A percentile compares a stretch with the other conserved stretches of the same genome.
These are phyloP conservation scores for Folsomia candida DNA, from an alignment of 2,888 invertebrate species.

Conservation along the genomic window DNA sequence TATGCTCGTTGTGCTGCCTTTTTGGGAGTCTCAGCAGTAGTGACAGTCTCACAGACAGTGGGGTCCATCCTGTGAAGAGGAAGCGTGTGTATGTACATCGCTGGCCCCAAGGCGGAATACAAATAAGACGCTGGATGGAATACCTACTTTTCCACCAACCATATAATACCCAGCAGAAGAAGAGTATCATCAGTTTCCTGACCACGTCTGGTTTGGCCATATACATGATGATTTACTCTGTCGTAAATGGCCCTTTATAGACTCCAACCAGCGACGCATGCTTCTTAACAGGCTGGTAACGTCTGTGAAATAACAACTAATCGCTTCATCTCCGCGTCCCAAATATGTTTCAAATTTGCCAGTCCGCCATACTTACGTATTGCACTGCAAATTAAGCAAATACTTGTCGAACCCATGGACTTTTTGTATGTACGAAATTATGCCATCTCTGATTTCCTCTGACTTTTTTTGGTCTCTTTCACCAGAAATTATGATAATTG, in stretches of 20 bases:
- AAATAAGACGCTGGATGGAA: constrained; percentile 42
- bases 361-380: no score
- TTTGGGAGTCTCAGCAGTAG: not conserved
- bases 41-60: no score
- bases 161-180: no score
- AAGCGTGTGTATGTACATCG: not conserved
- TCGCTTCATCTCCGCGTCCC: not conserved
- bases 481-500: not conserved
- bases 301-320: constrained; percentile 5
- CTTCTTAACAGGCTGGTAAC: not conserved
- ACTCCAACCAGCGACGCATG: constrained; percentile 18
- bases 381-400: no score
- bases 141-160: constrained; percentile 5
- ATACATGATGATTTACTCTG: constrained; percentile 38
- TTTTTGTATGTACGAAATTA: no score
- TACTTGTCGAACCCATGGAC: no score
- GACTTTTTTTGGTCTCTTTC: not conserved
- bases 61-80: not conserved
- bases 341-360: no score
- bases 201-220: constrained; percentile 34
- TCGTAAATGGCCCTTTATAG: constrained; percentile 41
- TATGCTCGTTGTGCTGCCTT: not conserved
- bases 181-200: constrained; percentile 40
- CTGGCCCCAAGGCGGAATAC: constrained; percentile 43
- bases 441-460: no score